Evolutionary conservation across 2,888 invertebrate genomes (phyloP).

Genomic region (Luperina testacea): DNA sequence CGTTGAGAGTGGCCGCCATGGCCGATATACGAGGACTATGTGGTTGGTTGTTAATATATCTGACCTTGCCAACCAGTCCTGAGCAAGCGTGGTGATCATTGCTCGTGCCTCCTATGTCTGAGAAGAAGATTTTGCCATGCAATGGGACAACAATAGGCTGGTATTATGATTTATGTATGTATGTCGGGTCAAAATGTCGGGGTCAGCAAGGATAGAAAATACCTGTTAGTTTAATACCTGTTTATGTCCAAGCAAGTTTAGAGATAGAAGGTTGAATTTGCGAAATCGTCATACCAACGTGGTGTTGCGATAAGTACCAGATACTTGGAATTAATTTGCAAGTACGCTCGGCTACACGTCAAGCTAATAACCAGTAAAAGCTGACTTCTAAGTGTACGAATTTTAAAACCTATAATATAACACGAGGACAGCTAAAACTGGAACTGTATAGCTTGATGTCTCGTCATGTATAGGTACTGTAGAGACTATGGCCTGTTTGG

Average conservation of each 20-base stretch:
- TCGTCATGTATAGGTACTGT: background rate
- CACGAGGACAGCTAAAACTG: too few species aligned
- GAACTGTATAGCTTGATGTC: too few species aligned
- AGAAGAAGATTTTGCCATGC: background rate
- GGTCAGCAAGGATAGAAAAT: conserved; percentile 15
- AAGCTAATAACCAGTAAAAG: too few species aligned
- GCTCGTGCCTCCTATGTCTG: background rate
- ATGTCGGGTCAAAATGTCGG: conserved; percentile 24
- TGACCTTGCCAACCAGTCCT: background rate
- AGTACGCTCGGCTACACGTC: background rate
- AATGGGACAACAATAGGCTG: background rate
- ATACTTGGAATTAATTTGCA: conserved; percentile 7
- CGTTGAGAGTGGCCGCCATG: too few species aligned
- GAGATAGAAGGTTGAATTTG: conserved; percentile 16
- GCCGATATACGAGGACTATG: too few species aligned
- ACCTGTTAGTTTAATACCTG: conserved; percentile 12
- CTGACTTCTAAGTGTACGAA: too few species aligned
- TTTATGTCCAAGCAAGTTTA: conserved; percentile 8
- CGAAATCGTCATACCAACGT: conserved; percentile 10
- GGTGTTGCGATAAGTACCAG: background rate
- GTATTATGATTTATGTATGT: background rate
- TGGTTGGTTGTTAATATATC: background rate
- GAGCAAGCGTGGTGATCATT: background rate
- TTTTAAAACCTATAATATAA: too few species aligned
- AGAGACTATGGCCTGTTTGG: too few species aligned